These are phyloP conservation scores for Trichopria drosophilae DNA, from an alignment of 2,888 invertebrate genomes.

Conservation along the genomic window DNA sequence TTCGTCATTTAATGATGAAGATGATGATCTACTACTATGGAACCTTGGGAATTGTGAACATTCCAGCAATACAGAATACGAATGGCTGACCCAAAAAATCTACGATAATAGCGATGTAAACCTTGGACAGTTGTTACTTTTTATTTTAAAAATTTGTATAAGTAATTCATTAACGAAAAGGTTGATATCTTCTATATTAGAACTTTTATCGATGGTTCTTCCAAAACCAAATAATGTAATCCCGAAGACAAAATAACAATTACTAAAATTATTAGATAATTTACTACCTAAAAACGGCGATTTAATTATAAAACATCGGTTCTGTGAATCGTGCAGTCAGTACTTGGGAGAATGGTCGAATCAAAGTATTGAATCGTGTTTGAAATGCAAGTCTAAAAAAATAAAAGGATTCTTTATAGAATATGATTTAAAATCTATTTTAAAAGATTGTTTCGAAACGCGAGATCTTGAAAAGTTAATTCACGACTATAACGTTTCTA, in stretches of 20 bases:
- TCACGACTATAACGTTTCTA: neutral
- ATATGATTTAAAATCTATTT: conserved; percentile 12
- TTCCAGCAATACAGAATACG: too few relatives aligned
- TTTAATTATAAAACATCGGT: conserved; percentile 14
- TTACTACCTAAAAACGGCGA: conserved; percentile 7
- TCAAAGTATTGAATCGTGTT: neutral
- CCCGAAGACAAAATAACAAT: conserved; percentile 10
- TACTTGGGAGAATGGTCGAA: conserved; percentile 1
- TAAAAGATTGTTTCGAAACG: conserved; percentile 13
- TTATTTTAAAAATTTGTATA: conserved; percentile 8
- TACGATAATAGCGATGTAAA: neutral
- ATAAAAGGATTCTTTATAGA: conserved; percentile 16
- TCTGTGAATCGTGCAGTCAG: conserved; percentile 21
- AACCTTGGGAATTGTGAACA: too few relatives aligned
- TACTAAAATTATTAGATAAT: conserved; percentile 18
- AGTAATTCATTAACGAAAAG: conserved; percentile 10
- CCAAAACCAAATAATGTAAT: conserved; percentile 26
- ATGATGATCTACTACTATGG: too few relatives aligned
- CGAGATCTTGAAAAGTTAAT: conserved; percentile 10
- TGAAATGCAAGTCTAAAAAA: conserved; percentile 1
- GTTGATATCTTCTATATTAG: conserved; percentile 3
- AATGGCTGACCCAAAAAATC: conserved; percentile 5
- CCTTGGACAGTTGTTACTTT: conserved; percentile 1
- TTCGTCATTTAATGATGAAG: too few relatives aligned
- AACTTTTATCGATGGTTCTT: conserved; percentile 8